These are phyloP conservation scores for Thaumetopoea pityocampa DNA, from an alignment of 1,140 invertebrate species.

Conservation along the genomic window DNA sequence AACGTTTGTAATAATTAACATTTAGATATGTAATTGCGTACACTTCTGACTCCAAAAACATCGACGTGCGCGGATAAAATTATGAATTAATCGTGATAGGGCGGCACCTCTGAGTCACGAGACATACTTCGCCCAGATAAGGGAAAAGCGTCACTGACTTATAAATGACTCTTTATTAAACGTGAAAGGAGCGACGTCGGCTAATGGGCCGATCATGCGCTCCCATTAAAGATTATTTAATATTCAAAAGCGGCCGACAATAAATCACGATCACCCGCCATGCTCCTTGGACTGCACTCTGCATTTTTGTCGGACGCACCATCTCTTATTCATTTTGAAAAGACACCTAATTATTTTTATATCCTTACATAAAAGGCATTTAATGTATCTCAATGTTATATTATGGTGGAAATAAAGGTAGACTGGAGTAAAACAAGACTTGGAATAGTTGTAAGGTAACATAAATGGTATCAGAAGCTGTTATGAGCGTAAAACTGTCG, in stretches of 20 bases:
- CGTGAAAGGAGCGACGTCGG: slow-evolving; percentile 71
- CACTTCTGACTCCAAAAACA: slow-evolving; percentile 18
- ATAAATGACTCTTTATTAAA: slow-evolving; percentile 76
- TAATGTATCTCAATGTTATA: slow-evolving; percentile 11
- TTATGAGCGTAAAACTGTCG: slow-evolving; percentile 41
- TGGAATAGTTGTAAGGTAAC: slow-evolving; percentile 20
- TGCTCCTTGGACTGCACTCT: slow-evolving; percentile 62
- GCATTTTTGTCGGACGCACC: slow-evolving; percentile 58
- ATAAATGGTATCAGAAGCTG: slow-evolving; percentile 38
- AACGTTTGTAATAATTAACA: slow-evolving; percentile 17
- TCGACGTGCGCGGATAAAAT: slow-evolving; percentile 53
- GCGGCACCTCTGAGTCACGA: slow-evolving; percentile 70
- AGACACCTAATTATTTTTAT: no score
- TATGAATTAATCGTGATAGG: slow-evolving; percentile 73
- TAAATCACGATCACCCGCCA: slow-evolving; percentile 71
- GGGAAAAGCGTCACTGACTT: slow-evolving; percentile 70
- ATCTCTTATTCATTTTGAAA: slow-evolving; percentile 29
- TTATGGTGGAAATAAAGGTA: slow-evolving; percentile 10
- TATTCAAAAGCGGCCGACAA: slow-evolving; percentile 72
- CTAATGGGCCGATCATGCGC: slow-evolving; percentile 75
- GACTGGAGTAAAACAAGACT: slow-evolving; percentile 24
- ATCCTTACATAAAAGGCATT: slow-evolving; percentile 15
- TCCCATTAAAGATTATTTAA: slow-evolving; percentile 76
- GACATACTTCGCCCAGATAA: slow-evolving; percentile 73
- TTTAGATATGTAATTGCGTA: slow-evolving; percentile 20